Evolutionary conservation across 1,140 invertebrate genomes (phyloP), one percentile per base, ranked within the genome.

Genomic region (Drosophila varians): DNA sequence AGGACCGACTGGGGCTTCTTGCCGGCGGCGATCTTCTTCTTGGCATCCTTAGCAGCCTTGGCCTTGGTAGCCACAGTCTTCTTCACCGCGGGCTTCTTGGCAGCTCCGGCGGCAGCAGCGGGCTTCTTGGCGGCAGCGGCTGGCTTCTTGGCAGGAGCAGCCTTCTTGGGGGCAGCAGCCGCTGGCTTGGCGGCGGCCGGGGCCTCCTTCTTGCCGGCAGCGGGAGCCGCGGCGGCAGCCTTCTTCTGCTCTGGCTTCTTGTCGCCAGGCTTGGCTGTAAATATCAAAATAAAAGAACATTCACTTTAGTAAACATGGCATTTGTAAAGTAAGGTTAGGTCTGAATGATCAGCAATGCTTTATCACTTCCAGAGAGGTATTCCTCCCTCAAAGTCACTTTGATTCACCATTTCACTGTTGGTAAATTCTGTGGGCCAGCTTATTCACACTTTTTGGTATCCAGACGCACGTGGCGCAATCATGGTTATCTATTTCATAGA

Each of bases 21-120:
- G 68, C 91, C 90, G 57, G 90, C 87, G 34, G 89, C 86, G 66
- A 93, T 92, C 61, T 93, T 91, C 80, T 93, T 93, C 77, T 95
- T 95, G 9, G 92, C 58, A 58, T 93, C 92, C 88, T 94, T 95
- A 1, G 94, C 93, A 1, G 94, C 93, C 89, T 92, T 92, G 61
- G 92, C 92, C 77, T 89, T 90, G 61, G 61, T 61, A 43, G 65
- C 55, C 21, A 80, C 56, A 16, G 82, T 77, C 71, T 90, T 91
- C 72, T 92, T 92, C 11, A 68, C 62, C 51, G 73, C 76, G 25
- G 92, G 62, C 62, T 86, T 86, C 69, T 87, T 87, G 40, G 73
- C 56, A 61, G 61, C 60, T 64, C 61, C 19, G 26, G 57, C 77
- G 38, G 47, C 48, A 48, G 74, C 64, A 16, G 79, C 77, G 19